Evolutionary conservation across 2,113 vertebrate genomes (phyloP).

Genomic region (Nipponia nippon): DNA sequence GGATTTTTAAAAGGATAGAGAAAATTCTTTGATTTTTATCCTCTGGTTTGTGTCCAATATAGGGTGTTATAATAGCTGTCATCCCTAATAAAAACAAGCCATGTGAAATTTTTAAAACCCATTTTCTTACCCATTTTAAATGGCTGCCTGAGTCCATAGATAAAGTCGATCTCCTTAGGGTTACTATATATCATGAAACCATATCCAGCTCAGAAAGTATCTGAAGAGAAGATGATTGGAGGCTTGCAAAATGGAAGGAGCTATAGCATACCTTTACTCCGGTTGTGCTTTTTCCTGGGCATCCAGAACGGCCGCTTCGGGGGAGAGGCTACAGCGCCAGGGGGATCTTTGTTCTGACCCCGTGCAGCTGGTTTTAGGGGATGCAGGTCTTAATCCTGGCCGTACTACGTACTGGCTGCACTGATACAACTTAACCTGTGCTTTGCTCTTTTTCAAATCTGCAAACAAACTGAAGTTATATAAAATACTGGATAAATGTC

Average conservation of each 20-base stretch:
- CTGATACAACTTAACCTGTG: neutral
- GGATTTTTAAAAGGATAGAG: neutral
- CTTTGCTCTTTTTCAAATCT: neutral
- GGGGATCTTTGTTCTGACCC: neutral
- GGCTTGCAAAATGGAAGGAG: neutral
- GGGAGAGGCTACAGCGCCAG: neutral
- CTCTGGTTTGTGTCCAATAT: neutral
- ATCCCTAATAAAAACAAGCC: neutral
- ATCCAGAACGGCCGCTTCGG: neutral
- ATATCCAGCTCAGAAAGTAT: neutral
- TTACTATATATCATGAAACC: neutral
- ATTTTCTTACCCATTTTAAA: neutral
- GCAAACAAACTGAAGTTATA: neutral
- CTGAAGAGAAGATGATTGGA: neutral
- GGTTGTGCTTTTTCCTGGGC: neutral
- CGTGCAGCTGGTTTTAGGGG: neutral
- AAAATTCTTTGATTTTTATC: neutral
- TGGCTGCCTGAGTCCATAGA: neutral
- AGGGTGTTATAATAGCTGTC: neutral
- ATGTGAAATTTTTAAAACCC: rapidly evolving
- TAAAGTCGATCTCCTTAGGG: neutral
- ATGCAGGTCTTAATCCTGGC: neutral
- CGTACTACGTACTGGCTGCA: rapidly evolving
- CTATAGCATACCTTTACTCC: rapidly evolving
- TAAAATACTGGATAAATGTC: neutral